Evolutionary conservation across 2,797 vertebrate species (phyloP).

Genomic region (Sarcoramphus papa): DNA sequence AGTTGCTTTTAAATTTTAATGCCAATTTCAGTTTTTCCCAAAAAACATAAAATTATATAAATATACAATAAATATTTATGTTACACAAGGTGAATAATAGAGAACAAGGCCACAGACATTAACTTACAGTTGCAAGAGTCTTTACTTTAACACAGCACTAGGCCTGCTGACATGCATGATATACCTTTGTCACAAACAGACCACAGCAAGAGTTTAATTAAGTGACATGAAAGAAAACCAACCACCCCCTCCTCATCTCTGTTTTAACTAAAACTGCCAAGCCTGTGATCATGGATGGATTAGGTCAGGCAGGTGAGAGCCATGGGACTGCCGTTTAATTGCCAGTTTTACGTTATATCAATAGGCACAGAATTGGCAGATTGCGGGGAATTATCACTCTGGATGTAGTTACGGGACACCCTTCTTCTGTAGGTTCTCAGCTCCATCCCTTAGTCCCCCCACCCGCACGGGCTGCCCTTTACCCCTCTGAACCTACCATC

Average conservation of each 20-base stretch:
- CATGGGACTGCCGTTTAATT: background rate
- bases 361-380: fast-evolving
- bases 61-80: conserved; percentile 87
- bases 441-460: background rate
- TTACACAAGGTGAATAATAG: conserved; percentile 84
- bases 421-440: background rate
- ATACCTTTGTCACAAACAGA: conserved; percentile 78
- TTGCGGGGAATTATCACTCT: background rate
- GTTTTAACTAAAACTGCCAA: conserved; percentile 60
- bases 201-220: conserved; percentile 75
- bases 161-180: conserved; percentile 79
- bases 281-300: conserved; percentile 1
- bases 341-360: background rate
- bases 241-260: background rate
- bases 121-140: conserved; percentile 81
- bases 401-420: background rate
- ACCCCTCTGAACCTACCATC: background rate
- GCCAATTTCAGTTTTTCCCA: conserved; percentile 76
- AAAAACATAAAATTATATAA: conserved; percentile 84
- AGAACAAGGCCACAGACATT: conserved; percentile 84
- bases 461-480: fast-evolving
- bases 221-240: background rate
- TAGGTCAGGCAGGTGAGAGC: conserved; percentile 22
- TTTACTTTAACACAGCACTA: conserved; percentile 80
- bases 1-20: conserved; percentile 82